Evolutionary conservation across 37 sponge, comb jelly and placozoan genomes (phyloP), one percentile per base, ranked within the genome.

Genomic region (Aphrocallistes beatrix): DNA sequence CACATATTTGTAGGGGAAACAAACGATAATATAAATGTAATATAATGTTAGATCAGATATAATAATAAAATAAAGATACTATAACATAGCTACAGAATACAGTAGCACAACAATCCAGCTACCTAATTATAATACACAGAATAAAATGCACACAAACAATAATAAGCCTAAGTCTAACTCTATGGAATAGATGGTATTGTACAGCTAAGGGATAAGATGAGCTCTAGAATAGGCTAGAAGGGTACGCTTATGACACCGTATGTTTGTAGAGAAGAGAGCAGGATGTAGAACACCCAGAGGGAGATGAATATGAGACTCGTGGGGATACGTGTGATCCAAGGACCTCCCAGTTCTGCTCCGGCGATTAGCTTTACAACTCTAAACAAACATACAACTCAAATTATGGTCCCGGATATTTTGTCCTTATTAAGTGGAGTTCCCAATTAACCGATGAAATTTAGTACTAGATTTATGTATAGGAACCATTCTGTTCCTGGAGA

Each of bases 261-360:
- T 17, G 91, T 82, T 50, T 81, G 51, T 23, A 90, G 86, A 25
- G 88, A 85, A 21, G 91, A 82, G 17, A 90, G 23, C 28, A 88
- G 25, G 6, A 90, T 81, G 84, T 90, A 90, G 86, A 86, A 23
- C 36, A 87, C 36, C 91, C 91, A 90, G 38, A 90, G 91, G 47
- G 40, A 19, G 23, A 90, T 36, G 23, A 90, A 83, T n/a, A 86
- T 36, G 37, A 38, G 10, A 36, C 81, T 86, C 32, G 88, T 89
- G 10, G 49, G 28, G 38, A 81, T 84, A 23, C 89, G 85, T 23
- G 37, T 47, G 1, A 30, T 51, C 16, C 3, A 38, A 0, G 42
- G 47, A 1, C 91, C 91, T 28, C 91, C 91, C 1, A 90, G 51
- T 83, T 90, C 91, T 49, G 86, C 91, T 16, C 88, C 88, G 25